Evolutionary conservation across 2,888 invertebrate species (phyloP).

Genomic region (Hypercompe scribonia): DNA sequence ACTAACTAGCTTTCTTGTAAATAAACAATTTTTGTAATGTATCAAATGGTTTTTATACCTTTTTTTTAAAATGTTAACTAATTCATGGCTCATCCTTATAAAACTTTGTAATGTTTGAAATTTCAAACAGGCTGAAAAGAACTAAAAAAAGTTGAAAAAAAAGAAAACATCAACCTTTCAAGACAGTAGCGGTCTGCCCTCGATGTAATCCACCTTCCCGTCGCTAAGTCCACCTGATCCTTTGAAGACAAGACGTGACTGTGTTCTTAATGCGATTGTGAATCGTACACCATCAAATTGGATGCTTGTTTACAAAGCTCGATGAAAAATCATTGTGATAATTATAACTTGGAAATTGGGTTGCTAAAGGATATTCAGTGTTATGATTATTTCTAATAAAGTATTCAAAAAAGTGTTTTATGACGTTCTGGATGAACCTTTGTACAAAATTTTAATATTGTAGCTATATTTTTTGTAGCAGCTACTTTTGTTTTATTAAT

Average conservation of each 20-base stretch:
- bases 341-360: neutral
- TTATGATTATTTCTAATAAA: neutral
- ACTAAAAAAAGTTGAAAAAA: neutral
- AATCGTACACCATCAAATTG: constrained; percentile 16
- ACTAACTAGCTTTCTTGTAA: too few species aligned
- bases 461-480: neutral
- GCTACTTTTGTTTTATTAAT: neutral
- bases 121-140: too few species aligned
- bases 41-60: too few species aligned
- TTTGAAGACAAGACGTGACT: constrained; percentile 38
- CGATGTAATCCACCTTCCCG: constrained; percentile 35
- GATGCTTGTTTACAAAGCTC: constrained; percentile 18
- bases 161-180: constrained; percentile 8
- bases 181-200: constrained; percentile 21
- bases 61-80: too few species aligned
- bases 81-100: too few species aligned
- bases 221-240: constrained; percentile 23
- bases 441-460: neutral
- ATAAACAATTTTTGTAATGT: too few species aligned
- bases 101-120: too few species aligned
- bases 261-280: constrained; percentile 31
- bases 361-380: neutral
- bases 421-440: neutral
- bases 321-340: constrained; percentile 7
- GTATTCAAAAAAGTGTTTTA: neutral